These are phyloP conservation scores for Athrips mouffetella DNA, from an alignment of 2,888 invertebrate genomes.

Conservation along the genomic window DNA sequence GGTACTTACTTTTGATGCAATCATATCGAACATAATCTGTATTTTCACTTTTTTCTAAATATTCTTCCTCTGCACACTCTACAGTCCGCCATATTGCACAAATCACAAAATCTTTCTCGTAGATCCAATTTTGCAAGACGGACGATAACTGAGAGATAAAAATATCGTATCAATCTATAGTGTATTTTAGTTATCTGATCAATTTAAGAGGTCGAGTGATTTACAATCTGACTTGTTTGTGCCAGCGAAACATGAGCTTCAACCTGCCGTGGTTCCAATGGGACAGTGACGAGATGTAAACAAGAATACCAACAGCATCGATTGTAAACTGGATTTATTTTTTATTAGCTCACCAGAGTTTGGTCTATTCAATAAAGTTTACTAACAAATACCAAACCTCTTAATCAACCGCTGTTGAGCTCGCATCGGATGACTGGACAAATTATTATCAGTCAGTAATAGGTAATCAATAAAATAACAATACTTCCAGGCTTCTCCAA, in stretches of 20 bases:
- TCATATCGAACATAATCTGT: too few relatives aligned
- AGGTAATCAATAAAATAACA: neutral
- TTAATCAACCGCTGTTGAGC: too few relatives aligned
- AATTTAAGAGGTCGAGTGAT: neutral
- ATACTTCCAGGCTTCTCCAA: constrained; percentile 28
- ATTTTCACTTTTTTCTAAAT: too few relatives aligned
- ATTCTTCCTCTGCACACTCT: too few relatives aligned
- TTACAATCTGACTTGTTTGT: neutral
- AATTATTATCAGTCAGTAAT: too few relatives aligned
- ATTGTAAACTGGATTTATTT: neutral
- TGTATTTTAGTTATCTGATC: constrained; percentile 34
- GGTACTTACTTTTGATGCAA: too few relatives aligned
- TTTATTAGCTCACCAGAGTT: neutral
- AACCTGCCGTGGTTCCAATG: too few relatives aligned
- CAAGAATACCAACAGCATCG: neutral
- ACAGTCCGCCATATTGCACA: constrained; percentile 33
- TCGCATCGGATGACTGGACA: too few relatives aligned
- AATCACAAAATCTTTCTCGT: constrained; percentile 22
- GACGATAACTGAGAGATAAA: constrained; percentile 56
- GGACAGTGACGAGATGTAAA: too few relatives aligned
- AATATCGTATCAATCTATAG: constrained; percentile 44
- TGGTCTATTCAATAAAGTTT: neutral
- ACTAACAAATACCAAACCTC: neutral
- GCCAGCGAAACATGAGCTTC: too few relatives aligned
- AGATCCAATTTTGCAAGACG: constrained; percentile 42